A percentile compares a stretch with the other conserved stretches of the same genome.
phyloP scores from a whole-genome alignment of 2,113 vertebrate species.

The Ciconia maguari region DNA sequence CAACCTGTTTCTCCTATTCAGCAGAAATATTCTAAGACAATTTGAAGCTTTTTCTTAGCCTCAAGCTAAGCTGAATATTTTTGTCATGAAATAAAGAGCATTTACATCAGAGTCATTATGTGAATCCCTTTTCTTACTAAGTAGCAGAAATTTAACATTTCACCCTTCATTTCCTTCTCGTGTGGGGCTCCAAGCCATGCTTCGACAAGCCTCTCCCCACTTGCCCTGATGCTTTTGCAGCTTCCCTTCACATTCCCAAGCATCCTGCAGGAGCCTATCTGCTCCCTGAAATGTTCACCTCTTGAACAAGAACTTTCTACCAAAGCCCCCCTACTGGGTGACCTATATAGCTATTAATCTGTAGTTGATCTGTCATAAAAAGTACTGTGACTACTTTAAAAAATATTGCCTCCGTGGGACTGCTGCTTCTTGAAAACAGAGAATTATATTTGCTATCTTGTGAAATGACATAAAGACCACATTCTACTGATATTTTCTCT shows the following conservation, averaged over 20 bases:
- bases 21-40: background rate
- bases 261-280: background rate
- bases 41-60: background rate
- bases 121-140: background rate
- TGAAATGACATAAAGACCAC: background rate
- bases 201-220: background rate
- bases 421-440: background rate
- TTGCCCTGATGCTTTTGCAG: background rate
- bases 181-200: background rate
- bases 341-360: background rate
- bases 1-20: background rate
- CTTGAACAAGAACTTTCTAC: background rate
- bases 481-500: background rate
- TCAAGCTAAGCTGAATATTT: background rate
- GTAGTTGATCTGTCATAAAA: background rate
- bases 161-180: background rate
- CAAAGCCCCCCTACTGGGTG: background rate
- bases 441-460: background rate
- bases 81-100: background rate
- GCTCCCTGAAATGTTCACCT: background rate
- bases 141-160: background rate
- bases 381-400: background rate
- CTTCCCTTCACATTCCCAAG: background rate
- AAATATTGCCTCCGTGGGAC: background rate
- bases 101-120: background rate